Evolutionary conservation across 2,888 invertebrate genomes (phyloP).

Genomic region (Orthonychiurus folsomi): DNA sequence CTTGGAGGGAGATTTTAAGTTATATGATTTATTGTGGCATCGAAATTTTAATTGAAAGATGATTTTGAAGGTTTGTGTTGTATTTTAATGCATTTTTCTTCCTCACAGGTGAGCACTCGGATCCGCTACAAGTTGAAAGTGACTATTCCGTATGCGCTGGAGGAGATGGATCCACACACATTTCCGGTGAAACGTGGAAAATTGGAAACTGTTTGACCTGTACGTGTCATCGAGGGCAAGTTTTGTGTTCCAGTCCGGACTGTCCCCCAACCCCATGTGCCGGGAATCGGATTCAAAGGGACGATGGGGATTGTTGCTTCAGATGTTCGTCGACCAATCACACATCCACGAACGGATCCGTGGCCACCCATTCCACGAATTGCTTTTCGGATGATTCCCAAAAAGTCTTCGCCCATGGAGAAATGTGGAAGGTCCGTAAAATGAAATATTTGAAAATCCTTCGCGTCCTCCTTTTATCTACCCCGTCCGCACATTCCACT

Average conservation of each 20-base stretch:
- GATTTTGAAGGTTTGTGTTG: neutral
- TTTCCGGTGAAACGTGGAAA: neutral
- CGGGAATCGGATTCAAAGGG: neutral
- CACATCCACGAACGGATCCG: neutral
- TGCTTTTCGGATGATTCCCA: neutral
- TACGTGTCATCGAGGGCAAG: neutral
- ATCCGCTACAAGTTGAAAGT: neutral
- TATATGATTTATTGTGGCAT: too few relatives aligned
- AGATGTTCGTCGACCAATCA: neutral
- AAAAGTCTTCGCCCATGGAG: neutral
- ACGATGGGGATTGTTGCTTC: neutral
- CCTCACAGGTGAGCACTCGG: neutral
- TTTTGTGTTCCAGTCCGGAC: neutral
- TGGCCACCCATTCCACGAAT: too few relatives aligned
- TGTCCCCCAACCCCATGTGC: neutral
- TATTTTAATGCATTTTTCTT: neutral
- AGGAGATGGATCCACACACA: neutral
- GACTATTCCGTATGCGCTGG: neutral
- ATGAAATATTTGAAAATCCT: conserved; percentile 1
- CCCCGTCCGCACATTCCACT: too few relatives aligned
- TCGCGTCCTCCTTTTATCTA: neutral
- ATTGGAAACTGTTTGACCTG: neutral
- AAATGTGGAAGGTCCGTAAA: neutral
- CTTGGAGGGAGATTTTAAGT: too few relatives aligned
- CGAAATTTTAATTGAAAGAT: neutral